A percentile compares a stretch with the other conserved stretches of the same genome.
These are phyloP conservation scores for Amphipoea lucens DNA, from an alignment of 2,888 invertebrate species.

Conservation along the genomic window DNA sequence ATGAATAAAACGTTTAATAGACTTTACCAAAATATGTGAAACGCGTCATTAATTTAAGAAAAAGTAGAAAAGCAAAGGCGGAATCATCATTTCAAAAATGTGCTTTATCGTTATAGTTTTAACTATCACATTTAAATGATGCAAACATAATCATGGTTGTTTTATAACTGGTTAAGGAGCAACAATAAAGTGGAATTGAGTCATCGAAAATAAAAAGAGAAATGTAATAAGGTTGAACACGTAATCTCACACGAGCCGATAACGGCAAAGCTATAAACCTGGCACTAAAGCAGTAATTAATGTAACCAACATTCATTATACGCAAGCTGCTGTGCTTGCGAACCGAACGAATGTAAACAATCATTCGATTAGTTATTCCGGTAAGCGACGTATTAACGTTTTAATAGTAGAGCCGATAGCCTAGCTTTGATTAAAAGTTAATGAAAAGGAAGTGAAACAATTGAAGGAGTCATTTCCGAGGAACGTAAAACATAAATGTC, in stretches of 20 bases:
- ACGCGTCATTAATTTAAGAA: not conserved
- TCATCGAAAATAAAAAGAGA: conserved; percentile 80
- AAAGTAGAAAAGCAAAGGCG: fast-evolving
- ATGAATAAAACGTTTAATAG: not conserved
- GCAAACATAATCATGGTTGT: conserved; percentile 62
- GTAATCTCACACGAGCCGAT: conserved; percentile 85
- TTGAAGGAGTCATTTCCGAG: conserved; percentile 25
- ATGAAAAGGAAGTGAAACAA: conserved; percentile 71
- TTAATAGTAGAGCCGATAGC: conserved; percentile 73
- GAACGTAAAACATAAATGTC: conserved; percentile 3
- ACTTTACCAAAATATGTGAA: not conserved
- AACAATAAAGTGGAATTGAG: conserved; percentile 78
- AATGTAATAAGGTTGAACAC: conserved; percentile 82
- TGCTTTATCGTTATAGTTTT: not conserved
- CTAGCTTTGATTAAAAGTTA: conserved; percentile 78
- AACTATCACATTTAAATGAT: conserved; percentile 55
- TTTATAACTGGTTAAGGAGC: conserved; percentile 66
- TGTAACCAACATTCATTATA: conserved; percentile 85
- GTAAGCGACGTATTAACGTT: conserved; percentile 76
- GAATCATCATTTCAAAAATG: not conserved
- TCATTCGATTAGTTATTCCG: conserved; percentile 85
- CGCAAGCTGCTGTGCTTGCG: conserved; percentile 79
- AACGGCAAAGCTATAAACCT: conserved; percentile 84
- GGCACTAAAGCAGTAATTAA: conserved; percentile 87
- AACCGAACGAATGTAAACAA: conserved; percentile 83